Base-by-base conservation (phyloP, 2,113 vertebrate species). In the Protomyctophum bolini region DNA sequence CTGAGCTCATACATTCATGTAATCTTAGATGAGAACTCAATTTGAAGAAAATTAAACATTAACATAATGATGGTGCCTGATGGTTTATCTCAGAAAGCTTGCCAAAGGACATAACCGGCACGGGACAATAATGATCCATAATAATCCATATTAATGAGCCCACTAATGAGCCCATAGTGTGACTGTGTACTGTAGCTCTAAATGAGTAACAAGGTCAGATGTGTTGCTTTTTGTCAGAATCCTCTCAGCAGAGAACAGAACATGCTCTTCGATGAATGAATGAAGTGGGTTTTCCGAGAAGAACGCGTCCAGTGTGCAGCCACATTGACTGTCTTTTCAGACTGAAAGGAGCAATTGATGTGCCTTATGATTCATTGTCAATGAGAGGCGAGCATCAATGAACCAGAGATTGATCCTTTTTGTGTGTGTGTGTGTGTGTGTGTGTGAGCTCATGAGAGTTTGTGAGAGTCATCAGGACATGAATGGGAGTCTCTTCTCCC, bases 241-340 rank as follows among this genome's bases (percentile, higher is more conserved):
- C 48, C 15, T 49, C 3, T 63, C 46, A n/a, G n/a, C 21, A 7
- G n/a, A 28, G 10, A 77, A 75, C 45, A 63, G 45, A 41, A 14
- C 7, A 80, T 77, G 75, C 81, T 69, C 64, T 76, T 61, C 70
- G 12, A 12, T 52, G 12, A 52, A 9, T 10, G 8, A 52, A 8
- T 41, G 4, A 0, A 52, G 7, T 52, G 1, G 50, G 50, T 52
- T 8, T 12, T 7, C 8, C 9, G 21, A 21, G 21, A 21, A 21
- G 2, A 21, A 21, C 21, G 21, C 21, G n/a, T n/a, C 21, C 21
- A 21, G 21, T 21, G 21, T 21, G 21, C 21, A 21, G 2, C 21
- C 21, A 21, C 21, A 21, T 21, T 21, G 1, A 21, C 21, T 52
- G 7, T 52, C 12, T 52, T 52, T 12, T 52, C 50, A 10, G 50